Evolutionary conservation across 2,797 vertebrate species (phyloP), one percentile per base, ranked within the genome.

Genomic region (Rhadinocentrus ornatus): DNA sequence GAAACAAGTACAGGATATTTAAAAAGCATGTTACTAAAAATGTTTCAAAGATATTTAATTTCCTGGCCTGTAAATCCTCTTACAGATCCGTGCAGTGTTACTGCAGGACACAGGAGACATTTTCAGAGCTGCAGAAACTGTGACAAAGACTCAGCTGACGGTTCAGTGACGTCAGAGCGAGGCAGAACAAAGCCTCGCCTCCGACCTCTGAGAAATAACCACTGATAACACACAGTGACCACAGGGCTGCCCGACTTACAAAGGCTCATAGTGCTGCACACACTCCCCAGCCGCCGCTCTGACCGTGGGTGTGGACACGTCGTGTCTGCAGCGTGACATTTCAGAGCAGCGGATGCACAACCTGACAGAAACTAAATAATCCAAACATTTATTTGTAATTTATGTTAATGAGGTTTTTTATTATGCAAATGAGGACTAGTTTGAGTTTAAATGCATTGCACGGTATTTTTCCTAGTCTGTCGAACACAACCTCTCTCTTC

Each of bases 61-160:
- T 66, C 4, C 24, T 15, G 65, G 55, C 2, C 0, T 39, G 46
- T 31, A 60, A 57, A 69, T 68, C 68, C 71, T 58, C 74, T 65
- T 69, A 4, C 32, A 62, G 66, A 56, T 56, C 4, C 20, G 11
- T 6, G 12, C 10, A 16, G 54, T 35, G 50, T 24, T 32, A 18
- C 44, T 29, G 65, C 62, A 58, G 70, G 66, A 85, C 63, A 78
- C 62, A 66, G 78, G 73, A 68, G 50, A 50, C 71, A 44, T 81
- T 85, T 77, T 73, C 73, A 77, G 72, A 60, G 73, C 69, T 34
- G 62, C 63, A 86, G 20, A 70, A 61, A 60, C 60, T 29, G 71
- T 66, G 78, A 81, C 86, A 89, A 83, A 88, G 86, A 58, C 80
- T 85, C 79, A 63, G 84, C 83, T 82, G 86, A 86, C 66, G 59